phyloP scores from a whole-genome alignment of 2,797 vertebrate species.

The Myotis vivesi region DNA sequence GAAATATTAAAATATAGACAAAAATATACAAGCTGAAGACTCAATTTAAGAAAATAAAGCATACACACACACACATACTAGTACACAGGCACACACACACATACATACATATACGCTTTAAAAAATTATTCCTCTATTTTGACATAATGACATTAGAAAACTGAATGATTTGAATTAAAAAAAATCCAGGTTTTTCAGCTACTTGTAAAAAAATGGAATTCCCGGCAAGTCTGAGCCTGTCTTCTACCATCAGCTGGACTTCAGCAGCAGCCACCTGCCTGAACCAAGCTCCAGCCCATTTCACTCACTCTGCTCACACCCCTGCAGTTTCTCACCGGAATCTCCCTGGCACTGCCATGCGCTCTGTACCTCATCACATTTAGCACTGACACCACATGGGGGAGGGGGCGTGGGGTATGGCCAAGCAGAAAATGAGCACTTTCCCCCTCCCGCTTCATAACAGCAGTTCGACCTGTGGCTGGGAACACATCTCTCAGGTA shows the following conservation, averaged over 20 bases:
- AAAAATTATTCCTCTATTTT: background rate
- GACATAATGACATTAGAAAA: background rate
- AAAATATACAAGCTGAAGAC: background rate
- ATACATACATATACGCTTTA: accelerated
- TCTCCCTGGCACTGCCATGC: background rate
- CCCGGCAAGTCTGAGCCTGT: background rate
- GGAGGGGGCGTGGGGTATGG: background rate
- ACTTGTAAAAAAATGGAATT: accelerated
- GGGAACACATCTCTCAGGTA: background rate
- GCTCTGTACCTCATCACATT: no score
- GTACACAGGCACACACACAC: background rate
- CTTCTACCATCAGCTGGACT: background rate
- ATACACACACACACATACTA: no score
- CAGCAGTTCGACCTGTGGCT: background rate
- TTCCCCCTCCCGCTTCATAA: background rate
- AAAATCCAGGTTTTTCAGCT: background rate
- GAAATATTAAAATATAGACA: background rate
- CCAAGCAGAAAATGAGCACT: background rate
- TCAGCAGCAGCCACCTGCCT: background rate
- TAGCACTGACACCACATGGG: accelerated
- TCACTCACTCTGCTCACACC: background rate
- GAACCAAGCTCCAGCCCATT: background rate
- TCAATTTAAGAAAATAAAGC: background rate
- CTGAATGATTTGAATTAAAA: background rate
- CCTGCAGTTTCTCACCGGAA: background rate